A percentile compares a stretch with the other conserved stretches of the same genome.
Conservation (phyloP, 2,113 vertebrate genomes). For the Calypte anna region DNA sequence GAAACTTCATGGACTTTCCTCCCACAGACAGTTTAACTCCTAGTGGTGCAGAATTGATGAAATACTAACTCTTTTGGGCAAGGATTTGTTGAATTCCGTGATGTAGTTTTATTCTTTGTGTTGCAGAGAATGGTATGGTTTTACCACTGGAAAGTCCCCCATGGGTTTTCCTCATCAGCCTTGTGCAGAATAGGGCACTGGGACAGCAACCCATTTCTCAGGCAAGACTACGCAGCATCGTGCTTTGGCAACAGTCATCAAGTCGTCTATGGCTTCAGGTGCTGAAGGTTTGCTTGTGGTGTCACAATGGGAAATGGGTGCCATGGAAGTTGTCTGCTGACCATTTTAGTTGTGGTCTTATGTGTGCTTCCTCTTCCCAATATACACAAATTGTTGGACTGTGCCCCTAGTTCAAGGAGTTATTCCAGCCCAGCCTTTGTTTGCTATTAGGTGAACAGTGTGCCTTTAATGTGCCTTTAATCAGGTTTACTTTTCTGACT, state of each 20-base stretch:
- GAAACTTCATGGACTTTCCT: not conserved
- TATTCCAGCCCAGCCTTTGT: not conserved
- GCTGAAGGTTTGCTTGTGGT: not conserved
- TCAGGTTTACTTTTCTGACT: not conserved
- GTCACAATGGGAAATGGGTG: not conserved
- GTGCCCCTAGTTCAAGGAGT: not conserved
- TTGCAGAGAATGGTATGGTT: not conserved
- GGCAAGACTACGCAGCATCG: not conserved
- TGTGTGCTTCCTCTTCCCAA: not conserved
- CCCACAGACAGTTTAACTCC: not conserved
- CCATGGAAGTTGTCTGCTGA: not conserved
- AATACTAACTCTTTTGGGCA: not conserved
- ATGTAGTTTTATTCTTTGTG: not conserved
- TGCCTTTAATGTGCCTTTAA: not conserved
- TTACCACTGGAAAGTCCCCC: not conserved
- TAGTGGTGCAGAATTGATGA: not conserved
- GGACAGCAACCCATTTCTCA: not conserved
- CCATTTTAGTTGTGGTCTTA: not conserved
- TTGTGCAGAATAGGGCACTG: not conserved
- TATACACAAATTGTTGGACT: not conserved
- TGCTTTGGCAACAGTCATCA: not conserved
- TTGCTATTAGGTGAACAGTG: not conserved
- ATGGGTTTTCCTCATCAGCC: not conserved
- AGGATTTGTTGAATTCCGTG: not conserved
- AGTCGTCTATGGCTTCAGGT: not conserved